Percentiles rank a stretch among this genome's conserved stretches.
Conservation (phyloP, 2,113 vertebrate genomes). For the Sinocyclocheilus grahami region DNA sequence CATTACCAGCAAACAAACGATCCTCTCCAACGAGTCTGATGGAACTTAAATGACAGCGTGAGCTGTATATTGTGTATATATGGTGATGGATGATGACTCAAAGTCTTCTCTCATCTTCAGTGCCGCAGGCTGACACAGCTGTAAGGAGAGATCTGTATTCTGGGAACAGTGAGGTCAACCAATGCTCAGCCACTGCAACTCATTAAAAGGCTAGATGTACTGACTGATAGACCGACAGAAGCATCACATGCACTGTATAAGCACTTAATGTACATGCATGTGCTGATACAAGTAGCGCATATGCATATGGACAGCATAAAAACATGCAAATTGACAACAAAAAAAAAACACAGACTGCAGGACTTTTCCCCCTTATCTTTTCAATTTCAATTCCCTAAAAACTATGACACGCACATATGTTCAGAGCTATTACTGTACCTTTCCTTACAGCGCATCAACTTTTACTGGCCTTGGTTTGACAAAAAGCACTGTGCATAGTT, state of each 20-base stretch:
- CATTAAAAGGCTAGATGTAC: neutral
- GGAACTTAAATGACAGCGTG: constrained; percentile 24
- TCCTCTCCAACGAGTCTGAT: constrained; percentile 31
- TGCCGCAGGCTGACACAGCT: constrained; percentile 67
- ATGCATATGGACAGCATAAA: constrained; percentile 11
- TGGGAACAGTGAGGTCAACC: constrained; percentile 66
- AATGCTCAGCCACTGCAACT: constrained; percentile 52
- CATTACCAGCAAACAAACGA: constrained; percentile 23
- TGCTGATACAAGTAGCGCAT: neutral
- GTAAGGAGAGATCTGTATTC: constrained; percentile 69
- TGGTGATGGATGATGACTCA: constrained; percentile 48
- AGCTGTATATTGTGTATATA: constrained; percentile 26
- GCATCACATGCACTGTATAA: neutral
- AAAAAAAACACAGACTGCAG: neutral
- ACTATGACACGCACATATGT: neutral
- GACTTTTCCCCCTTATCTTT: neutral
- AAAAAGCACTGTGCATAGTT: constrained; percentile 71
- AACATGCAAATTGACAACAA: neutral
- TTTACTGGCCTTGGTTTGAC: constrained; percentile 68
- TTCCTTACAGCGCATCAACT: constrained; percentile 59
- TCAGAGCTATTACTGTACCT: neutral
- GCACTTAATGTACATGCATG: constrained; percentile 9
- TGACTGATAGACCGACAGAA: constrained; percentile 5
- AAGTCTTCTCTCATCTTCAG: constrained; percentile 41
- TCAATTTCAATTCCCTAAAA: neutral